Evolutionary conservation across 2,797 vertebrate species (phyloP), one percentile per base, ranked within the genome.

Genomic region (Vespertilio murinus): DNA sequence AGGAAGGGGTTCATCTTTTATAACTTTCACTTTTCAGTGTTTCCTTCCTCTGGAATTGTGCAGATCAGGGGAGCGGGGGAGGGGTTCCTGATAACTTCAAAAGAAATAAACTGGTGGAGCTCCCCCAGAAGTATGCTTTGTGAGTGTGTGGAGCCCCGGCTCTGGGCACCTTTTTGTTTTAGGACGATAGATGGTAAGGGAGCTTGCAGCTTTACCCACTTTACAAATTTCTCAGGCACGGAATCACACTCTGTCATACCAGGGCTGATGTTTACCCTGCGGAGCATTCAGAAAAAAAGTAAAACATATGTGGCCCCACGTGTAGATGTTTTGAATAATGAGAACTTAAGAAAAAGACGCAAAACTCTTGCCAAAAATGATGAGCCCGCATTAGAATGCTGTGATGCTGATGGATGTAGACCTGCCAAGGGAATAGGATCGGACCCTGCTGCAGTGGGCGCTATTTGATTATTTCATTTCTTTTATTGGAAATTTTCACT

Each of bases 1-100:
- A 88, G 65, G 94, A 94, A 96, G 78, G 84, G 61, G 92, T 97
- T 91, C 69, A 91, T 90, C 67, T 84, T 84, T 87, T 67, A 67
- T 67, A 56, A 89, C 22, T 69, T 88, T 93, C 4, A 49, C 49
- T 95, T 96, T 87, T 89, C 30, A 85, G 20, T 91, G 59, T 73
- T 90, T 64, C 2, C 20, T 69, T 97, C 18, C 45, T 70, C 35
- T 73, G 47, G 65, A 89, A 49, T 77, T 42, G 42, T 2, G 40
- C 13, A 45, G 35, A 71, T 89, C 77, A 71, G 65, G 86, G 28
- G 8, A 8, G 22, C 5, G 40, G 4, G 42, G 8, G 42, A 2
- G 42, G 3, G 10, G 9, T 1, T 42, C 25, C 25, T 69, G 70
- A 22, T 33, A 85, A 45, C n/a, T 65, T 78, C 22, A 0, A 28